A percentile compares a stretch with the other conserved stretches of the same genome.
phyloP scores from a whole-genome alignment of 2,113 vertebrate species.

The Rhea pennata region DNA sequence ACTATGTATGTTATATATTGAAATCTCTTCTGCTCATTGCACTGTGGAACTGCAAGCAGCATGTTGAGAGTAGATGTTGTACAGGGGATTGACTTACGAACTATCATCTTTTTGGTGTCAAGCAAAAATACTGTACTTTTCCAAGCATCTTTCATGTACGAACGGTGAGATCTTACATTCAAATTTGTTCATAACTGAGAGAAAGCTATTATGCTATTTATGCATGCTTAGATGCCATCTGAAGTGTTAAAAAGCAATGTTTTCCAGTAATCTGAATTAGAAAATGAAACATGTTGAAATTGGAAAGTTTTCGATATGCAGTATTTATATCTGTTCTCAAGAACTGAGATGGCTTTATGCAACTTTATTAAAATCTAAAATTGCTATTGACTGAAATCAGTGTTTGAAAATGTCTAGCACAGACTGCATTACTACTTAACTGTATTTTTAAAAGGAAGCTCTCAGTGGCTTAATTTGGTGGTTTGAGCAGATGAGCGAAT shows the following conservation, averaged over 20 bases:
- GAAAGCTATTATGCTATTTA: neutral
- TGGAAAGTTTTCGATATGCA: neutral
- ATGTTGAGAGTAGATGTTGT: neutral
- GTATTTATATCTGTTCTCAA: neutral
- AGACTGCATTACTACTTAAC: neutral
- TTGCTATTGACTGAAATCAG: neutral
- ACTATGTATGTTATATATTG: neutral
- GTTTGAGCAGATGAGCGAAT: neutral
- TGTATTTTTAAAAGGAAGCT: neutral
- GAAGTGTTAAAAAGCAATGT: neutral
- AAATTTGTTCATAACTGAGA: neutral
- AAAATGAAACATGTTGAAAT: neutral
- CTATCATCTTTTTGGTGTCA: neutral
- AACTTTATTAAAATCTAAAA: neutral
- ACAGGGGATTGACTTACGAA: neutral
- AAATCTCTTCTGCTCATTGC: neutral
- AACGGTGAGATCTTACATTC: neutral
- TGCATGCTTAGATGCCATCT: neutral
- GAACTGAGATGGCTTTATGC: neutral
- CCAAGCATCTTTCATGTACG: neutral
- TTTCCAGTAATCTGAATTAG: neutral
- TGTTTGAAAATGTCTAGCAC: neutral
- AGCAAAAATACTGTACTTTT: neutral
- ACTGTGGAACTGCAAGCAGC: neutral
- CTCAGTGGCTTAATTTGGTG: neutral